Evolutionary conservation across 2,113 vertebrate genomes (phyloP), one percentile per base, ranked within the genome.

Genomic region (Callithrix jacchus): DNA sequence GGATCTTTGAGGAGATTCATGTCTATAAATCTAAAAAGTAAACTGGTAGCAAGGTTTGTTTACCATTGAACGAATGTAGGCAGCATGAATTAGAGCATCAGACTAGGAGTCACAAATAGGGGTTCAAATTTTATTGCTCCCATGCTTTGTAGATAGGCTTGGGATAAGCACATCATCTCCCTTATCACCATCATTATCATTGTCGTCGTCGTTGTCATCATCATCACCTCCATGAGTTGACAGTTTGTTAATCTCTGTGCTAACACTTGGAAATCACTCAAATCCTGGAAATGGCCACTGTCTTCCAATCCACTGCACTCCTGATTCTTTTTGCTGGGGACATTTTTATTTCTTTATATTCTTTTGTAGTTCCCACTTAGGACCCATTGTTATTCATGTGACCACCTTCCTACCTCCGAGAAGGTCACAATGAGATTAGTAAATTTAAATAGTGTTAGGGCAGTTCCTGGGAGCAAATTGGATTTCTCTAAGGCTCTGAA

Each of bases 341-440:
- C 14, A 82, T 81, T 92, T 92, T 85, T 40, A 77, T 77, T 95
- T 93, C 81, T 17, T 93, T 83, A 77, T 89, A 61, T 47, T 77
- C 14, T 10, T 86, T 91, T 66, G 61, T 81, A 5, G 0, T 80
- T 10, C 3, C 17, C 13, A 61, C 17, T 30, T 40, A 94, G 6
- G 49, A 35, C 11, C 74, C 23, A 14, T 87, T 71, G 32, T 86
- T 87, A 88, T 74, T 54, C 42, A 71, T 9, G 6, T 56, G 32
- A 66, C 8, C 40, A 89, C 21, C 23, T 95, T 16, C 10, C 25
- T 18, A 87, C 13, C 54, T 54, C 54, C 17, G 76, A 56, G 49
- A 35, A 82, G 6, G 49, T 54, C 35, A 71, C 30, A 54, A 10
- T 87, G 68, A 89, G 42, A 73, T 42, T 70, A 58, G 9, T 79